Percentiles rank a stretch among this genome's conserved stretches.
phyloP scores from a whole-genome alignment of 1,140 invertebrate species.

The Eulimnadia texana region DNA sequence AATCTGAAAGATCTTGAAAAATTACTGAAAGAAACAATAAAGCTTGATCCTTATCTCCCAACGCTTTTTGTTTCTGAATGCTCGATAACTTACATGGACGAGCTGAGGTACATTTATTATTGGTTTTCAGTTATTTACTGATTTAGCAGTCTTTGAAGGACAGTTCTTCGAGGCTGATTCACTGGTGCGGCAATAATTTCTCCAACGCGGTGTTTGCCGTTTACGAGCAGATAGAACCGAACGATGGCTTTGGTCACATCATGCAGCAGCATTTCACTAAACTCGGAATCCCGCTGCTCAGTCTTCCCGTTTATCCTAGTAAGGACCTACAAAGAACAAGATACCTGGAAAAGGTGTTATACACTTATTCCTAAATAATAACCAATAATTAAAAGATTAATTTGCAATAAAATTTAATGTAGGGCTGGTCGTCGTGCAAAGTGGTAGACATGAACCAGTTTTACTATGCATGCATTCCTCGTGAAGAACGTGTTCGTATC shows the following conservation, averaged over 20 bases:
- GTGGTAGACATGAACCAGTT: constrained; percentile 32
- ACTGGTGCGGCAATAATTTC: constrained; percentile 31
- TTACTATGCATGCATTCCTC: constrained; percentile 25
- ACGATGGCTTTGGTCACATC: constrained; percentile 35
- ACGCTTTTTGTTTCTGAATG: constrained; percentile 35
- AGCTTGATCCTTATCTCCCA: constrained; percentile 26
- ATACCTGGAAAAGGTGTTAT: constrained; percentile 28
- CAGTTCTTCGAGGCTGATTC: constrained; percentile 31
- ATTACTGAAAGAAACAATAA: constrained; percentile 17
- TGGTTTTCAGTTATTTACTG: constrained; percentile 16
- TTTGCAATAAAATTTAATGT: constrained; percentile 2
- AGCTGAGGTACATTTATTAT: constrained; percentile 23
- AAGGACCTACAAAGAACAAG: constrained; percentile 28
- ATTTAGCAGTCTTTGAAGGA: constrained; percentile 19
- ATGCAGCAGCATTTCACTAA: constrained; percentile 36
- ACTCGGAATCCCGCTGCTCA: constrained; percentile 32
- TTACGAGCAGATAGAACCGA: constrained; percentile 37
- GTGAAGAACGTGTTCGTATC: constrained; percentile 28
- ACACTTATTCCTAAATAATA: constrained; percentile 9
- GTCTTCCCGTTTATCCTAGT: constrained; percentile 29
- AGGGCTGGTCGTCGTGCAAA: constrained; percentile 32
- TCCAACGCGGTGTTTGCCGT: constrained; percentile 30
- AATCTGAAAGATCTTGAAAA: constrained; percentile 17
- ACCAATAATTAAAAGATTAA: too few relatives aligned
- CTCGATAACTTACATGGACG: constrained; percentile 32